phyloP scores from a whole-genome alignment of 1,140 invertebrate genomes.

The Saxidomus purpurata region DNA sequence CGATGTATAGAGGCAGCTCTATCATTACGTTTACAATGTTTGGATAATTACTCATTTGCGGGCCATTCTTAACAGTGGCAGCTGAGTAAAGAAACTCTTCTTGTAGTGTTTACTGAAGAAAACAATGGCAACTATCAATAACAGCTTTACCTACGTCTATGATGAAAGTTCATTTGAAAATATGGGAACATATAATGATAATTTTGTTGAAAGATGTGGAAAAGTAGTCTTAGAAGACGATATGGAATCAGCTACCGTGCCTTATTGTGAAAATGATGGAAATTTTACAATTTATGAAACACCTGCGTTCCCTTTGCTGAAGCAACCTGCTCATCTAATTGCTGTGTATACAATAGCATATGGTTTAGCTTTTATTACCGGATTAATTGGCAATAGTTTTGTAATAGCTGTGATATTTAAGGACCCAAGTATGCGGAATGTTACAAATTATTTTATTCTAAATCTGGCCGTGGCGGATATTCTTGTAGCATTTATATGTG shows the following conservation, averaged over 20 bases:
- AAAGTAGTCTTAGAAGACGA: not conserved
- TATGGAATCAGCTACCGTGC: not conserved
- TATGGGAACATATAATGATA: not conserved
- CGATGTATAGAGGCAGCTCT: not conserved
- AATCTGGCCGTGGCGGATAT: slow-evolving; percentile 98
- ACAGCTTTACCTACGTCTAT: not conserved
- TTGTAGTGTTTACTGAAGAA: not conserved
- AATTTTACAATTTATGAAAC: slow-evolving; percentile 24
- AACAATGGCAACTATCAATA: not conserved
- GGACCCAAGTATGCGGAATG: slow-evolving; percentile 94
- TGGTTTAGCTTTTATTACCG: slow-evolving; percentile 53
- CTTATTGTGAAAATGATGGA: slow-evolving; percentile 23
- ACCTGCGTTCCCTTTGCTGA: not conserved
- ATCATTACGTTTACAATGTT: not conserved
- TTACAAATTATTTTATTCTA: slow-evolving; percentile 98
- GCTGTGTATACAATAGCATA: slow-evolving; percentile 46
- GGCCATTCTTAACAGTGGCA: not conserved
- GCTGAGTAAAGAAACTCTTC: not conserved
- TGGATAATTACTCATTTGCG: not conserved
- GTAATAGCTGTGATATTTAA: slow-evolving; percentile 95
- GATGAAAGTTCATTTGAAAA: not conserved
- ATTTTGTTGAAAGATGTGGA: not conserved
- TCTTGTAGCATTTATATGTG: slow-evolving; percentile 93
- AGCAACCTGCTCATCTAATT: slow-evolving; percentile 51
- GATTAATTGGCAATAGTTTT: slow-evolving; percentile 92